Evolutionary conservation across 1,140 invertebrate genomes (phyloP).

Genomic region (Babylonia areolata): DNA sequence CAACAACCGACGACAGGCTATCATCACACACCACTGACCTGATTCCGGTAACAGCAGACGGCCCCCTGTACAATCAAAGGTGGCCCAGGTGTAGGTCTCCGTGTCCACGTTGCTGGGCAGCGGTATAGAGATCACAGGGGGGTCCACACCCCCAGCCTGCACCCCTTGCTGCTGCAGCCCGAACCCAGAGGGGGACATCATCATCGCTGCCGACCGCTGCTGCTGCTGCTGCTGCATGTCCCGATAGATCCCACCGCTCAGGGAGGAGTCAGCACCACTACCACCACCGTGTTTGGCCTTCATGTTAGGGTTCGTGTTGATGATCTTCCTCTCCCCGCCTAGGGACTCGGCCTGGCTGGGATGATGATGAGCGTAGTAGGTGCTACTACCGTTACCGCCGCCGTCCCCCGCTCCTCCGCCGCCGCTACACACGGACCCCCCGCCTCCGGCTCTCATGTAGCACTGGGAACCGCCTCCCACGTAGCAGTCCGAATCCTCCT

Average conservation of each 20-base stretch:
- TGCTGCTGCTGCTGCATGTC: slow-evolving; percentile 54
- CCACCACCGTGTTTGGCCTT: too few relatives aligned
- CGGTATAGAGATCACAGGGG: slow-evolving; percentile 58
- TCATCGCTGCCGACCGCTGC: slow-evolving; percentile 25
- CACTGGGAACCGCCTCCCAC: slow-evolving; percentile 24
- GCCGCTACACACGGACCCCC: slow-evolving; percentile 39
- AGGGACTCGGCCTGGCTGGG: neutral
- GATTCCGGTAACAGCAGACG: slow-evolving; percentile 87
- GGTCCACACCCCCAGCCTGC: slow-evolving; percentile 53
- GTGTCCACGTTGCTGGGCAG: slow-evolving; percentile 77
- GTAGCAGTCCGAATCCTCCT: neutral
- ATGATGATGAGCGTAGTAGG: slow-evolving; percentile 45
- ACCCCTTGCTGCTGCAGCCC: slow-evolving; percentile 21
- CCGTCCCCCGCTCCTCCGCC: slow-evolving; percentile 39
- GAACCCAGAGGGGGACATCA: too few relatives aligned
- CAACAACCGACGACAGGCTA: too few relatives aligned
- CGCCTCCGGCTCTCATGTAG: slow-evolving; percentile 46
- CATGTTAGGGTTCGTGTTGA: too few relatives aligned
- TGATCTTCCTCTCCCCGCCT: neutral
- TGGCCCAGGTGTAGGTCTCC: slow-evolving; percentile 80
- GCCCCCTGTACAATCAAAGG: slow-evolving; percentile 83
- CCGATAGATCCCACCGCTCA: neutral
- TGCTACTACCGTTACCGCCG: slow-evolving; percentile 36
- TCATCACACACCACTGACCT: slow-evolving; percentile 70
- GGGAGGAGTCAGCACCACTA: too few relatives aligned